Base-by-base conservation (phyloP, 2,888 invertebrate species). In the Orchesellides sinensis region DNA sequence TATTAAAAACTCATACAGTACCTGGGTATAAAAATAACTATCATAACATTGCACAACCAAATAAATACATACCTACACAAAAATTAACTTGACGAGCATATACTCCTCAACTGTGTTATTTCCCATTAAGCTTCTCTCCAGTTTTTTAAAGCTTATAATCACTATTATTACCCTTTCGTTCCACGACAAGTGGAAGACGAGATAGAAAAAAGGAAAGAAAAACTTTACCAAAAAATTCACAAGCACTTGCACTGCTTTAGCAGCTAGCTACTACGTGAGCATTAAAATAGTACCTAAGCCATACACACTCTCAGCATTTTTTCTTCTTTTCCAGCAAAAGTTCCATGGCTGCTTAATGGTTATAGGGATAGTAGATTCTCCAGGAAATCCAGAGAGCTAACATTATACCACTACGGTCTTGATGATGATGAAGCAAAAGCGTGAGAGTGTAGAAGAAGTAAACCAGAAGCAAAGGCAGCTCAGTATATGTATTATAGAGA, bases 91-190 rank as follows among this genome's bases (percentile, higher is more conserved):
- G 21, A 59, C 25, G 59, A 10, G 49, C 49, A 49, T n/a, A 27
- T 29, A 59, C n/a, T 63, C 40, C 63, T 40, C 12, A 35, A 21
- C 10, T 14, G 35, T 21, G 8, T 14, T 29, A 27, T 14, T 59
- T 29, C 23, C 12, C 35, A 35, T 49, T 6, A 49, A 17, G 10
- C 40, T 63, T 49, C 25, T 49, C 25, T 45, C 65, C 35, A 23
- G 21, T 45, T 52, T 21, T 40, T 23, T 65, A 25, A 47, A 49
- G 66, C 49, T 66, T 29, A 47, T 49, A 59, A 77, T 59, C 68
- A 77, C 77, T 49, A 68, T 77, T 68, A 77, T 77, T 77, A 68
- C 68, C 77, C 68, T 68, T 77, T 68, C 68, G 68, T 77, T 68
- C 59, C 77, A 68, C 77, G 49, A 54, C 45, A 66, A 66, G 40